Conservation (phyloP, 2,888 invertebrate species). For the Agrypnus murinus region DNA sequence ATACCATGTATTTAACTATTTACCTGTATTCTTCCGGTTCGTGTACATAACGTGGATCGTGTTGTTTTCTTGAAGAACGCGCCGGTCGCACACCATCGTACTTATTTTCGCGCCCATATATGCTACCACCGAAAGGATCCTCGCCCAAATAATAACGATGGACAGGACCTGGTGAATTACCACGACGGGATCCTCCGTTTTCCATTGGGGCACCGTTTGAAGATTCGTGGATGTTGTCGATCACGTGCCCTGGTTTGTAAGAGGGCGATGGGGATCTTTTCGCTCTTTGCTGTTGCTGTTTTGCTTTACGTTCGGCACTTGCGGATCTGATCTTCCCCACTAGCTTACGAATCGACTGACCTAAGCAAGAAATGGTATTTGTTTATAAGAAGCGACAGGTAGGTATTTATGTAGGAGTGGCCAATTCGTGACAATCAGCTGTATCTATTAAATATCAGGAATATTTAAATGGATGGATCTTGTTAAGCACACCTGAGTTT, state of each 20-base stretch:
- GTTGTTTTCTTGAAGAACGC: constrained; percentile 64
- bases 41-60: constrained; percentile 50
- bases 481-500: too few relatives aligned
- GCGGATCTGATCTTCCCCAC: constrained; percentile 89
- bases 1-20: constrained; percentile 48
- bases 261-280: constrained; percentile 76
- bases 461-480: too few relatives aligned
- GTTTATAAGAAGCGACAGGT: constrained; percentile 36
- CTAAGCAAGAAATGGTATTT: constrained; percentile 71
- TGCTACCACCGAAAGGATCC: constrained; percentile 88
- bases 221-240: constrained; percentile 71
- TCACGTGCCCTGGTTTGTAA: constrained; percentile 75
- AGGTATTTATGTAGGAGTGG: constrained; percentile 48
- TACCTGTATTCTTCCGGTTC: constrained; percentile 72
- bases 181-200: constrained; percentile 57
- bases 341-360: constrained; percentile 87
- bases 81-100: constrained; percentile 80
- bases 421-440: constrained; percentile 37
- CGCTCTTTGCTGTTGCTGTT: constrained; percentile 73
- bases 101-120: constrained; percentile 89
- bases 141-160: constrained; percentile 90
- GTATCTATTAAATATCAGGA: constrained; percentile 10
- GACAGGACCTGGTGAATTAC: constrained; percentile 74
- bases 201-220: constrained; percentile 59
- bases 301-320: constrained; percentile 79